A percentile compares a stretch with the other conserved stretches of the same genome.
Conservation (phyloP, 2,113 vertebrate species). For the Bubo scandiacus region DNA sequence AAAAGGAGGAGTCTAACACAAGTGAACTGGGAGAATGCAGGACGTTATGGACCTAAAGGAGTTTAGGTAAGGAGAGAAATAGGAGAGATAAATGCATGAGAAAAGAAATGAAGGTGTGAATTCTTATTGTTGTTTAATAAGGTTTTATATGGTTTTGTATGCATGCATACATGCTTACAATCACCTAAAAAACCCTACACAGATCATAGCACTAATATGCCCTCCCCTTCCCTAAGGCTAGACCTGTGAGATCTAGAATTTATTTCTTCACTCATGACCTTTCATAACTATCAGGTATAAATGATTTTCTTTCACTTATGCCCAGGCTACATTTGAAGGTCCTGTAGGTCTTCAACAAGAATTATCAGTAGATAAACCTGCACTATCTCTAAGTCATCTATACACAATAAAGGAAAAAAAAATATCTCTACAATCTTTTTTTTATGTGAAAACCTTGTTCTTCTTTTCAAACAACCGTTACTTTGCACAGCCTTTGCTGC, state of each 20-base stretch:
- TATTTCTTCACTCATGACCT: constrained; percentile 40
- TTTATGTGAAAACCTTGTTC: background rate
- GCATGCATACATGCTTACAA: background rate
- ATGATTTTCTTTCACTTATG: constrained; percentile 64
- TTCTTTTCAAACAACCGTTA: background rate
- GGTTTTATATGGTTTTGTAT: background rate
- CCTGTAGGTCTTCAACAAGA: constrained; percentile 11
- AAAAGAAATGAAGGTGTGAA: background rate
- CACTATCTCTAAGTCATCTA: background rate
- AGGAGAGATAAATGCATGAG: background rate
- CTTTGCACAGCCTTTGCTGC: background rate
- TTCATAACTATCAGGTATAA: constrained; percentile 37
- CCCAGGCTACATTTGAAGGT: constrained; percentile 39
- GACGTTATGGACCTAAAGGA: background rate
- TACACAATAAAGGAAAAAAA: background rate
- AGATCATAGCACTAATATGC: background rate
- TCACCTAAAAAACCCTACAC: background rate
- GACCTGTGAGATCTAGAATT: background rate
- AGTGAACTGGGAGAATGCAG: background rate
- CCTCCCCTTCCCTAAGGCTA: background rate
- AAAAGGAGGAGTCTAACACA: background rate
- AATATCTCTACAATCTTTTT: background rate
- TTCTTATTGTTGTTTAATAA: background rate
- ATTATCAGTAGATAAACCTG: constrained; percentile 37
- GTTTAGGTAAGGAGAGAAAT: background rate